Evolutionary conservation across 2,113 vertebrate genomes (phyloP), one percentile per base, ranked within the genome.

Genomic region (Caretta caretta): DNA sequence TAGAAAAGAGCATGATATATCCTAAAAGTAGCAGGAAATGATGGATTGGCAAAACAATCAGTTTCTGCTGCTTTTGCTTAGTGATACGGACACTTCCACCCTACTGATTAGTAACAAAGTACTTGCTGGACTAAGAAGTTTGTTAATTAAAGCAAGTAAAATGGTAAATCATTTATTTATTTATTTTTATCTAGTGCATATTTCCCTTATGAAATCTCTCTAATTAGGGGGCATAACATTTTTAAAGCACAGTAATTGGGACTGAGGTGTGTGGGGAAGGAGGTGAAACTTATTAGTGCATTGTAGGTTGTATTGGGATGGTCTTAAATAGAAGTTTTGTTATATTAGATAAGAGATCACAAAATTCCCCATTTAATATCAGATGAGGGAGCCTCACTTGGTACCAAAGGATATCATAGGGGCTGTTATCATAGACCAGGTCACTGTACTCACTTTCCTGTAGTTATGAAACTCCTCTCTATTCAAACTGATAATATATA

Each of bases 301-400:
- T 29, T 82, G 31, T 49, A 85, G 75, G 80, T 95, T 94, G 46
- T 92, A 96, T 83, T 88, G 90, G 79, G 50, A 93, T 87, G 19
- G 82, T 59, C 90, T 95, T 95, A 92, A 95, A 94, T 95, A 38
- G 57, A 93, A 90, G 49, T 81, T 87, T 85, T 0, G 2, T 83
- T 96, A 87, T 97, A 97, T 97, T 97, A 97, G 96, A 91, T 97
- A 85, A 96, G 97, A 95, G 97, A 97, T 96, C 92, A 90, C 87
- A 91, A 97, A 78, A 97, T 94, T 97, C 96, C 95, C 96, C 6
- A 1, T 94, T 97, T 95, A 97, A 97, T 97, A 97, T 96, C 50
- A 59, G 93, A 83, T 93, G 62, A 92, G 89, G 87, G 86, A 96
- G 84, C 93, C 50, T 92, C 92, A 91, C 75, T 14, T 90, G 57